Conservation (phyloP, 2,888 invertebrate genomes). For the Oscheius myriophilus region DNA sequence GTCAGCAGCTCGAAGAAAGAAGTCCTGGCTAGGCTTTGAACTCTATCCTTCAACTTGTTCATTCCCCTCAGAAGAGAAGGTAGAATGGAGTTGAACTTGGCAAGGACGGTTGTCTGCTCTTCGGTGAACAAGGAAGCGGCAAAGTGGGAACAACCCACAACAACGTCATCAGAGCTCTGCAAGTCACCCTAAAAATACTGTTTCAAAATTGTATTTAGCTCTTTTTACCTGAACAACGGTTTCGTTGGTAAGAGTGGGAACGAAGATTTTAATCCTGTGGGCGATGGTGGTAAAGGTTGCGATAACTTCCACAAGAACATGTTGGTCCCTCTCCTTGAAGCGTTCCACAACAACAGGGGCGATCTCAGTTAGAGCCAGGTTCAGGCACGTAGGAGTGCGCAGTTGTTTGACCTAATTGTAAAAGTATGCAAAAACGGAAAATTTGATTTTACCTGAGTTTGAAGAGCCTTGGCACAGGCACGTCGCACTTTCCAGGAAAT, state of each 20-base stretch:
- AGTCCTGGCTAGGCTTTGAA: slow-evolving; percentile 86
- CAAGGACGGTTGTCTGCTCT: slow-evolving; percentile 3
- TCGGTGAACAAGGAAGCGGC: background rate
- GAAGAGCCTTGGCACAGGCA: slow-evolving; percentile 95
- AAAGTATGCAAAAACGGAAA: background rate
- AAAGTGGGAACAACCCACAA: no score
- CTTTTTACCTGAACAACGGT: slow-evolving; percentile 6
- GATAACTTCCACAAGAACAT: slow-evolving; percentile 90
- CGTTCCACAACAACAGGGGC: slow-evolving; percentile 90
- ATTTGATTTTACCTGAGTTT: slow-evolving; percentile 81
- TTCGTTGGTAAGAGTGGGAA: slow-evolving; percentile 25
- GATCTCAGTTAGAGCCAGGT: slow-evolving; percentile 84
- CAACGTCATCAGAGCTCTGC: no score
- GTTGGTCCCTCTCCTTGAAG: slow-evolving; percentile 84
- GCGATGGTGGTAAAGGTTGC: slow-evolving; percentile 93
- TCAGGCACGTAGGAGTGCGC: slow-evolving; percentile 85
- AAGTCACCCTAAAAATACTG: no score
- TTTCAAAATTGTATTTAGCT: no score
- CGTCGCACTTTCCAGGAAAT: slow-evolving; percentile 92
- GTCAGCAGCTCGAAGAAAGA: slow-evolving; percentile 90
- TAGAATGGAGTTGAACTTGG: background rate
- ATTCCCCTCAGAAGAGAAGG: slow-evolving; percentile 72
- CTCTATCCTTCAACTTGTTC: slow-evolving; percentile 82
- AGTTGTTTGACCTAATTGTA: slow-evolving; percentile 25
- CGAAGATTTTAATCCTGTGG: slow-evolving; percentile 83